Percentiles rank a stretch among this genome's conserved stretches.
phyloP scores from a whole-genome alignment of 2,113 vertebrate species.

The Loxodonta africana region DNA sequence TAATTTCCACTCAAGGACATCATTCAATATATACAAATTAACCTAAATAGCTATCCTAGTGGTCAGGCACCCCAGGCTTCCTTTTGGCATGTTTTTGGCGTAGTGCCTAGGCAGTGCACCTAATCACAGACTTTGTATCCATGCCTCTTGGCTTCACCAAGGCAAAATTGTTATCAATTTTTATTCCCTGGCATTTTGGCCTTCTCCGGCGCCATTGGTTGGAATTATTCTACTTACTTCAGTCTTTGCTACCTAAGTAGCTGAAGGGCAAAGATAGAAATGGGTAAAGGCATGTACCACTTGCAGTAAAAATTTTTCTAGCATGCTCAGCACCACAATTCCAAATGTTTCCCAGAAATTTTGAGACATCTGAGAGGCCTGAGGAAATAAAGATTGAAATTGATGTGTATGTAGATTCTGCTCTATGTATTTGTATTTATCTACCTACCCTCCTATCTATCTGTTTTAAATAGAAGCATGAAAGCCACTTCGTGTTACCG shows the following conservation, averaged over 20 bases:
- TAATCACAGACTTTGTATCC: not conserved
- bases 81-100: not conserved
- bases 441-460: not conserved
- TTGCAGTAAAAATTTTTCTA: not conserved
- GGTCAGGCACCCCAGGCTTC: not conserved
- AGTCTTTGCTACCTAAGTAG: not conserved
- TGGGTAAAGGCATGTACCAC: not conserved
- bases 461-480: not conserved
- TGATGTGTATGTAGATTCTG: not conserved
- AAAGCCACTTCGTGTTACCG: not conserved
- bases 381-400: not conserved
- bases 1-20: not conserved
- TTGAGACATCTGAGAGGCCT: not conserved
- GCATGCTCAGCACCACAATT: not conserved
- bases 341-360: not conserved
- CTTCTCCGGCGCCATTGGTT: slow-evolving; percentile 4
- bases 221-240: not conserved
- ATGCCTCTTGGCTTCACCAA: not conserved
- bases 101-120: not conserved
- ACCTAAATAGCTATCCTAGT: not conserved
- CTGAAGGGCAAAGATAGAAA: not conserved
- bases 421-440: not conserved
- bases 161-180: not conserved
- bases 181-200: not conserved
- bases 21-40: not conserved